Conservation (phyloP, 2,888 invertebrate genomes). For the Clistopyga incitator region DNA sequence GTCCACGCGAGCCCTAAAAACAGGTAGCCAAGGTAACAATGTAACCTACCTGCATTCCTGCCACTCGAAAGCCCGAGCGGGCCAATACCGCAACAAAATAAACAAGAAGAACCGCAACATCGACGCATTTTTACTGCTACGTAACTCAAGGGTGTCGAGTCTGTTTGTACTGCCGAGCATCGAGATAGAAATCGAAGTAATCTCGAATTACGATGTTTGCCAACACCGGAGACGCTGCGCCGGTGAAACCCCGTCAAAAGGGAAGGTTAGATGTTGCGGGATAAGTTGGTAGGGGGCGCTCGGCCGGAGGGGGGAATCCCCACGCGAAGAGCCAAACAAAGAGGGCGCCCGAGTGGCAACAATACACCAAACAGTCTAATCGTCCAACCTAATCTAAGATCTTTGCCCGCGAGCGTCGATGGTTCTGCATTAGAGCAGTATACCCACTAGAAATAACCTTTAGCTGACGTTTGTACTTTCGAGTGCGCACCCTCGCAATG, state of each 20-base stretch:
- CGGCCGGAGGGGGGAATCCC: not conserved
- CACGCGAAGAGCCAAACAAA: constrained; percentile 42
- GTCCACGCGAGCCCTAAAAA: not conserved
- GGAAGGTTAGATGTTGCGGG: constrained; percentile 19
- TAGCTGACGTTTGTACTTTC: constrained; percentile 11
- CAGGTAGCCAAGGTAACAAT: constrained; percentile 20
- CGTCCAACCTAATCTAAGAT: constrained; percentile 36
- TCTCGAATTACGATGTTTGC: constrained; percentile 81
- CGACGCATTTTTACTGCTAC: not conserved
- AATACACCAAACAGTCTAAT: constrained; percentile 33
- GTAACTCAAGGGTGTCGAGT: constrained; percentile 19
- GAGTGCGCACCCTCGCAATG: not conserved
- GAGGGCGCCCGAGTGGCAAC: constrained; percentile 25
- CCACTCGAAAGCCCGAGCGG: not conserved
- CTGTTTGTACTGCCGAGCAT: not conserved
- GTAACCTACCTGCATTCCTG: constrained; percentile 13
- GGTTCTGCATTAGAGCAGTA: not conserved
- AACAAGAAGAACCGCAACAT: not conserved
- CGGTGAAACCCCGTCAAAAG: constrained; percentile 2
- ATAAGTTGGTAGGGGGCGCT: not conserved
- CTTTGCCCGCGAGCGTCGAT: constrained; percentile 26
- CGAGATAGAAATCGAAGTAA: constrained; percentile 70
- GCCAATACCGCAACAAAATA: constrained; percentile 14
- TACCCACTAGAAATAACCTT: constrained; percentile 5
- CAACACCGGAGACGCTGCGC: constrained; percentile 69